Conservation (phyloP, 2,113 vertebrate genomes). For the Hystrix cristata region DNA sequence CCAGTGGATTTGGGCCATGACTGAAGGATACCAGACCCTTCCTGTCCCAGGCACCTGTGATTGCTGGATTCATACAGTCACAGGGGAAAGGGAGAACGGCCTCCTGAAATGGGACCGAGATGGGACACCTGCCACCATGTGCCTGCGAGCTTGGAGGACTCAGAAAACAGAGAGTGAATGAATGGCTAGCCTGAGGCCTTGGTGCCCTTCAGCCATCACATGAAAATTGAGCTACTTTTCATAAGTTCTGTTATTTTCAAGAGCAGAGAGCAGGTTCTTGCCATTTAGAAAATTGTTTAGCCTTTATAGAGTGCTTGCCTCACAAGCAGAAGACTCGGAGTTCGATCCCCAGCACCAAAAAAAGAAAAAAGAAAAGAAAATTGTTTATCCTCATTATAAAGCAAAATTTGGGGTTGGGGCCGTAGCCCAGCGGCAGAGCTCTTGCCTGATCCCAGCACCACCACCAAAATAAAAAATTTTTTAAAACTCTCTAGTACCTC, state of each 20-base stretch:
- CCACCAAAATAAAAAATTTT: not conserved
- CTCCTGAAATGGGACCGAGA: not conserved
- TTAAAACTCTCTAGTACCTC: not conserved
- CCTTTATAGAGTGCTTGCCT: no score
- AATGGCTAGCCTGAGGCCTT: not conserved
- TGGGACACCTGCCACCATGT: not conserved
- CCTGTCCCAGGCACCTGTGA: not conserved
- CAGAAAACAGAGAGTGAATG: not conserved
- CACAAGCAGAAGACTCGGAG: no score
- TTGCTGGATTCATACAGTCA: not conserved
- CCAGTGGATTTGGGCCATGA: no score
- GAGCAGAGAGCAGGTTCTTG: not conserved
- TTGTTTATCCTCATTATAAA: not conserved
- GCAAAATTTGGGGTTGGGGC: not conserved
- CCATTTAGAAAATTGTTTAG: not conserved
- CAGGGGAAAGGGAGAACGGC: rapidly evolving
- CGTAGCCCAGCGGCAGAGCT: not conserved
- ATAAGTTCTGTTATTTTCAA: conserved; percentile 17
- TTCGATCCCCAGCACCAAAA: no score
- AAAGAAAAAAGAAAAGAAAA: not conserved
- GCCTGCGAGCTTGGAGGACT: not conserved
- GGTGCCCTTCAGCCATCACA: not conserved
- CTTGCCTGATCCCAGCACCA: not conserved
- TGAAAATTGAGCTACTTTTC: not conserved
- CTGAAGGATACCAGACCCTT: not conserved